phyloP scores from a whole-genome alignment of 2,113 vertebrate species.

The Hyperoodon ampullatus region DNA sequence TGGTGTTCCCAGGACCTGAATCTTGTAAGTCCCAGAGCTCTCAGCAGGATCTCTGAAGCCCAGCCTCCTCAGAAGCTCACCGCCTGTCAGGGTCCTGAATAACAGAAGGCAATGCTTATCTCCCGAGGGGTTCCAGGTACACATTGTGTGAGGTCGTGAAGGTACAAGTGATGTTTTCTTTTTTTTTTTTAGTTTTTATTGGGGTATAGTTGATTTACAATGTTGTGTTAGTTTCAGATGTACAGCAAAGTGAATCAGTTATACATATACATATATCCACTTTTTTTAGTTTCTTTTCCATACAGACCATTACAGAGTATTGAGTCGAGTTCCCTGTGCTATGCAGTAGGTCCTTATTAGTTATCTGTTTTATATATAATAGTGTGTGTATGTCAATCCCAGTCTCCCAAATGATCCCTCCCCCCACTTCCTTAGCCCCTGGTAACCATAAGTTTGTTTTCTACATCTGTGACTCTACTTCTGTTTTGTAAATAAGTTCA shows the following conservation, averaged over 20 bases:
- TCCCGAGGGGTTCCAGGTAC: neutral
- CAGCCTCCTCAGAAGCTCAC: neutral
- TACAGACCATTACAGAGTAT: neutral
- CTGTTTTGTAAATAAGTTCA: neutral
- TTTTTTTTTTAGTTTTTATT: neutral
- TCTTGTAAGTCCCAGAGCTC: neutral
- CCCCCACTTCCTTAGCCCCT: neutral
- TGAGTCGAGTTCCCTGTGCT: neutral
- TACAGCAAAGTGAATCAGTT: neutral
- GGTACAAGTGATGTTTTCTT: neutral
- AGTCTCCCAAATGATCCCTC: neutral
- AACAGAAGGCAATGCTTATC: neutral
- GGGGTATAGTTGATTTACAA: neutral
- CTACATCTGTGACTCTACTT: neutral
- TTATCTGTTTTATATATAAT: neutral
- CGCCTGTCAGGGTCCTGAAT: constrained; percentile 34
- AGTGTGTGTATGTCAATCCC: neutral
- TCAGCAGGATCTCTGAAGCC: neutral
- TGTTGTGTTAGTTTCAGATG: neutral
- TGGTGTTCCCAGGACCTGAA: neutral
- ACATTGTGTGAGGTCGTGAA: neutral
- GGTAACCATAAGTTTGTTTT: neutral
- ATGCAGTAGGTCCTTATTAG: neutral
- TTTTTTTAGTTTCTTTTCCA: neutral
- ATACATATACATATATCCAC: neutral